Conservation (phyloP, 2,888 invertebrate species). For the Pyralis farinalis region DNA sequence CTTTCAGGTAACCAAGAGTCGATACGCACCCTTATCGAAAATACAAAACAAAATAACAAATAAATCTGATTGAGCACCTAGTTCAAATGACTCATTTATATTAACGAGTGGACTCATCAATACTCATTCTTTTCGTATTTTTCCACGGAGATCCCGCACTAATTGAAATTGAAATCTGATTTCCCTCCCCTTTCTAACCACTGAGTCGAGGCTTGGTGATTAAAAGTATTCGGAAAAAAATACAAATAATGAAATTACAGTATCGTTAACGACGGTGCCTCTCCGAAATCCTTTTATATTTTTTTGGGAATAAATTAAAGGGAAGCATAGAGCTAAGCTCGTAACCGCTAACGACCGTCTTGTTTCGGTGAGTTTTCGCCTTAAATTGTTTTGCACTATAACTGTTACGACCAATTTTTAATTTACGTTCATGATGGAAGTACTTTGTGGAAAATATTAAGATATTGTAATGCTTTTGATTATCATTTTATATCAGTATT, state of each 20-base stretch:
- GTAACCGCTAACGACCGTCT: slow-evolving; percentile 61
- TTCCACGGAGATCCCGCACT: slow-evolving; percentile 71
- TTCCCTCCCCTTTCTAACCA: slow-evolving; percentile 57
- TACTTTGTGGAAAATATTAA: no score
- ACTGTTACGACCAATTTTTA: no score
- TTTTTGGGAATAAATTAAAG: slow-evolving; percentile 74
- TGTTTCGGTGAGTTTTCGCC: slow-evolving; percentile 45
- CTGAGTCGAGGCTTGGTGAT: slow-evolving; percentile 62
- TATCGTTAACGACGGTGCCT: slow-evolving; percentile 78
- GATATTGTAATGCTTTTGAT: no score
- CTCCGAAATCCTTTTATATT: slow-evolving; percentile 79
- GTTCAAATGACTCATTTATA: slow-evolving; percentile 68
- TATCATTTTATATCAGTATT: no score
- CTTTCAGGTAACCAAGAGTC: no score
- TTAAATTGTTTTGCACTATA: slow-evolving; percentile 10
- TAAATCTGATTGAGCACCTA: slow-evolving; percentile 52
- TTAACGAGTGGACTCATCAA: slow-evolving; percentile 70
- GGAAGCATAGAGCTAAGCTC: slow-evolving; percentile 56
- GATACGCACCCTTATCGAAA: no score
- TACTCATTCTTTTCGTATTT: slow-evolving; percentile 71
- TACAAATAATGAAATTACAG: slow-evolving; percentile 82
- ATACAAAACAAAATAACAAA: slow-evolving; percentile 38
- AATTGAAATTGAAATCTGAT: slow-evolving; percentile 81
- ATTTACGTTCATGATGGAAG: no score
- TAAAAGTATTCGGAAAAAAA: slow-evolving; percentile 76